phyloP scores from a whole-genome alignment of 2,888 invertebrate species.

The Ichneumoninae sp. region DNA sequence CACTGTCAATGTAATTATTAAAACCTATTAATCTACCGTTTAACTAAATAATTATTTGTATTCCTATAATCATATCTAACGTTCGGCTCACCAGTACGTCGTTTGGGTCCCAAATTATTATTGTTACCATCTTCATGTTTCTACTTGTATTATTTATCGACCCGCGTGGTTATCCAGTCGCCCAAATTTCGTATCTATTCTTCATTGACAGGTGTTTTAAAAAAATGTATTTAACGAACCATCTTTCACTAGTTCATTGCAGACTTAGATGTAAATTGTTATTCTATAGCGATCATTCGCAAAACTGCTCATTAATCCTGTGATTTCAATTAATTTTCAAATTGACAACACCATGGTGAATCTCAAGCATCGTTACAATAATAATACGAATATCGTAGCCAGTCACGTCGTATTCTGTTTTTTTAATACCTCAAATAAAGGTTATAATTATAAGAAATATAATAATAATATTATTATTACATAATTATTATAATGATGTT shows the following conservation, averaged over 20 bases:
- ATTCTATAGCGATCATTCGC: not conserved
- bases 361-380: slow-evolving; percentile 14
- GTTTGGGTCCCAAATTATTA: slow-evolving; percentile 76
- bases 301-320: not conserved
- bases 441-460: not conserved
- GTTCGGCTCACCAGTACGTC: slow-evolving; percentile 70
- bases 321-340: not conserved
- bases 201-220: not conserved
- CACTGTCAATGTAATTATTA: slow-evolving; percentile 43
- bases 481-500: not conserved
- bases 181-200: slow-evolving; percentile 57
- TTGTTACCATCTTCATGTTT: slow-evolving; percentile 65
- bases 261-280: slow-evolving; percentile 41
- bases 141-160: slow-evolving; percentile 6
- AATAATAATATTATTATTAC: not conserved
- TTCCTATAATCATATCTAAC: slow-evolving; percentile 64
- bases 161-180: slow-evolving; percentile 23
- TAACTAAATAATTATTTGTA: slow-evolving; percentile 38
- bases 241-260: slow-evolving; percentile 2
- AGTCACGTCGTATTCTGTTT: not conserved
- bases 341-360: slow-evolving; percentile 16
- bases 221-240: slow-evolving; percentile 4
- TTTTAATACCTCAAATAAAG: slow-evolving; percentile 10
- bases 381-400: not conserved
- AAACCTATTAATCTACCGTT: slow-evolving; percentile 45